Percentiles rank a stretch among this genome's conserved stretches.
Conservation (phyloP, 35 echinoderm and acorn worm genomes). For the Amphiura filiformis region DNA sequence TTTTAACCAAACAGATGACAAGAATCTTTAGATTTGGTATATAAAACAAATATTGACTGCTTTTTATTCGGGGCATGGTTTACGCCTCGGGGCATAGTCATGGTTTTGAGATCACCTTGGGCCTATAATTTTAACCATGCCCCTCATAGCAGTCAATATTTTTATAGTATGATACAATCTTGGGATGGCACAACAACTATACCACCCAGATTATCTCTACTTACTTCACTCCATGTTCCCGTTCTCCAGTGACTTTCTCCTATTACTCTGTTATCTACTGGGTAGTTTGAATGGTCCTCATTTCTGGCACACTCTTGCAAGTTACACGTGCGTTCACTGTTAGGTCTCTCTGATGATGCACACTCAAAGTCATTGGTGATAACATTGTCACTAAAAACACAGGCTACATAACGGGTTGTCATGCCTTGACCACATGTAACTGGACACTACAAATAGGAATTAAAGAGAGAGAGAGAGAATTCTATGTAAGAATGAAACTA, state of each 20-base stretch:
- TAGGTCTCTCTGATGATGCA: constrained; percentile 35
- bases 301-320: constrained; percentile 14
- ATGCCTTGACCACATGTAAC: constrained; percentile 61
- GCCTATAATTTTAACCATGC: too few relatives aligned
- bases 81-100: too few relatives aligned
- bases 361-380: constrained; percentile 47
- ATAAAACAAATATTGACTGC: too few relatives aligned
- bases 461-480: background rate
- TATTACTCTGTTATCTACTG: background rate
- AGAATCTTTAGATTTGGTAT: too few relatives aligned
- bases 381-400: constrained; percentile 50
- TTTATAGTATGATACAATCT: too few relatives aligned
- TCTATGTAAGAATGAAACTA: too few relatives aligned
- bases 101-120: too few relatives aligned
- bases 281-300: background rate
- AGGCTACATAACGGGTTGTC: constrained; percentile 60
- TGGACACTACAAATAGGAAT: constrained; percentile 50
- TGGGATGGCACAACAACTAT: too few relatives aligned
- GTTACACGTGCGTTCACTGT: constrained; percentile 31
- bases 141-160: too few relatives aligned
- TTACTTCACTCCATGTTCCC: constrained; percentile 66
- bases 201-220: too few relatives aligned
- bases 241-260: constrained; percentile 51
- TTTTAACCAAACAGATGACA: too few relatives aligned
- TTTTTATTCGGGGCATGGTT: too few relatives aligned